A percentile compares a stretch with the other conserved stretches of the same genome.
These are phyloP conservation scores for Podilymbus podiceps DNA, from an alignment of 2,113 vertebrate genomes.

Conservation along the genomic window DNA sequence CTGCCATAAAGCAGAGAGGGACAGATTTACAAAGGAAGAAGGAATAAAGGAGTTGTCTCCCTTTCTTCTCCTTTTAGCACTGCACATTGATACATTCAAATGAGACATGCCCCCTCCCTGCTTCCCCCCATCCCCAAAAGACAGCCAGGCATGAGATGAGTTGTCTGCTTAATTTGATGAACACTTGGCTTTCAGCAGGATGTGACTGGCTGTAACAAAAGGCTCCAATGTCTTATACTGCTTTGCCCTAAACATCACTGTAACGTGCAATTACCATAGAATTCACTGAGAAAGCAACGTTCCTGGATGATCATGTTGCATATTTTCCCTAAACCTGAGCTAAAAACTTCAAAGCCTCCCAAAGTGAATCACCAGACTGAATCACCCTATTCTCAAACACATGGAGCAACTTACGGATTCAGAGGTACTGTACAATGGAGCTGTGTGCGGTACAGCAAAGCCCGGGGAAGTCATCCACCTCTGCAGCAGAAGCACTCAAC, in stretches of 20 bases:
- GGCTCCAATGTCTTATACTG: background rate
- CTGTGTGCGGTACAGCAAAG: background rate
- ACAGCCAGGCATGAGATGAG: background rate
- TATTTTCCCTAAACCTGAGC: slow-evolving; percentile 24
- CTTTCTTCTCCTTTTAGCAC: background rate
- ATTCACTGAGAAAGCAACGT: slow-evolving; percentile 18
- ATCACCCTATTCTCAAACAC: background rate
- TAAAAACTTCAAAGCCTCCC: slow-evolving; percentile 28
- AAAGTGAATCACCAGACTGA: background rate
- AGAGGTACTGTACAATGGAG: background rate
- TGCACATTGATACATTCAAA: background rate
- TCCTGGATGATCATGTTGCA: background rate
- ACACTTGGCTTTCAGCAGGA: background rate
- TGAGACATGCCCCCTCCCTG: background rate
- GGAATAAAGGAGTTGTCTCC: background rate
- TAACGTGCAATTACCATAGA: background rate
- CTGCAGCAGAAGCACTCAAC: background rate
- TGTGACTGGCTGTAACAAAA: background rate
- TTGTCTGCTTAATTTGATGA: background rate
- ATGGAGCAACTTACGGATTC: background rate
- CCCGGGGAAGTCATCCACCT: background rate
- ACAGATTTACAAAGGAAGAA: background rate
- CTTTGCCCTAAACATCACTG: background rate
- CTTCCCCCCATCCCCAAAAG: background rate
- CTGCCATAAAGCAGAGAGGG: background rate